These are phyloP conservation scores for Phyto melanocephala DNA, from an alignment of 2,888 invertebrate genomes.

Conservation along the genomic window DNA sequence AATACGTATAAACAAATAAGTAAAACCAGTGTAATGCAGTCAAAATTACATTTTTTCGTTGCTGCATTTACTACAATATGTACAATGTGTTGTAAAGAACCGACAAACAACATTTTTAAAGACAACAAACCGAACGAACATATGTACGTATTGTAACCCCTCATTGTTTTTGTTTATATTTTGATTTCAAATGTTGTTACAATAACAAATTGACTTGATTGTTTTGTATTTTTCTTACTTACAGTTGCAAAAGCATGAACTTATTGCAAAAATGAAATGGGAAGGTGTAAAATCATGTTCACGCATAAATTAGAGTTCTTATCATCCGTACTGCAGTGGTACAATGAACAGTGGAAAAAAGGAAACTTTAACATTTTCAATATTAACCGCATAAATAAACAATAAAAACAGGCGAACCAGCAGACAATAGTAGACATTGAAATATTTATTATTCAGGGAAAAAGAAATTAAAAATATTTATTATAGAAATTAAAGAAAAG, in stretches of 20 bases:
- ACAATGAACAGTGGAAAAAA: background rate
- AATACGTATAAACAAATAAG: background rate
- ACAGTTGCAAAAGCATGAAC: background rate
- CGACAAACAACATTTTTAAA: background rate
- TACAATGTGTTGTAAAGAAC: background rate
- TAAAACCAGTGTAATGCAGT: slow-evolving; percentile 26
- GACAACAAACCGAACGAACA: background rate
- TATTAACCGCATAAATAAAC: background rate
- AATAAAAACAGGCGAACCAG: background rate
- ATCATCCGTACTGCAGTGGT: slow-evolving; percentile 51
- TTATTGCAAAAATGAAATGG: background rate
- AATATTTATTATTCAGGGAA: slow-evolving; percentile 22
- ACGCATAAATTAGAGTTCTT: slow-evolving; percentile 61
- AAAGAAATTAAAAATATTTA: background rate
- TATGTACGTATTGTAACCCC: background rate
- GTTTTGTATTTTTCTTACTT: background rate
- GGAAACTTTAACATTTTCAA: background rate
- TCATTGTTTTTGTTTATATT: slow-evolving; percentile 34
- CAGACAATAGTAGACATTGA: slow-evolving; percentile 32
- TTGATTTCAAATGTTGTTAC: slow-evolving; percentile 46
- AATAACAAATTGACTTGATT: slow-evolving; percentile 14
- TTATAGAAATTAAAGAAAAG: background rate
- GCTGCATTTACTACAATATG: background rate
- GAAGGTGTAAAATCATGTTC: slow-evolving; percentile 45
- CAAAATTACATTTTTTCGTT: slow-evolving; percentile 20